Base-by-base conservation (phyloP, 2,113 vertebrate genomes). In the Heterochromis multidens region DNA sequence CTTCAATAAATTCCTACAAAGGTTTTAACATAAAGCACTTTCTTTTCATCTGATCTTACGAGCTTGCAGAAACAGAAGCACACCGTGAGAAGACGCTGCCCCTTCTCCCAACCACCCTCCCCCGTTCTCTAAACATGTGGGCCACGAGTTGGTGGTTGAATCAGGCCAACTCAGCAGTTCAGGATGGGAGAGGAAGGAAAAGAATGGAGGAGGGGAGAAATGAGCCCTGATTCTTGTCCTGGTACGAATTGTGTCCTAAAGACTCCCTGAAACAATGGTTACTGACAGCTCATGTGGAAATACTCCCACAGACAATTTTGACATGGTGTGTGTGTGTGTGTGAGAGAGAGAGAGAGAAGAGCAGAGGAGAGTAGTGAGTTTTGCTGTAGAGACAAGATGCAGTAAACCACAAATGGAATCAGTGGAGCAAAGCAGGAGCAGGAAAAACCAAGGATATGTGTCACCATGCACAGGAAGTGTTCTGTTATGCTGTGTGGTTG, bases 91-190 rank as follows among this genome's bases (percentile, higher is more conserved):
- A 91, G 90, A 92, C 56, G 21, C 62, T 85, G 86, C 81, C 78
- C 84, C 65, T 17, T 57, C 74, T 54, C 23, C 77, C 72, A 31
- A 35, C 52, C 86, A 65, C 79, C n/a, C 70, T 31, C 43, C 37
- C 78, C 67, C 56, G 61, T 62, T 76, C 80, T 84, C 70, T 81
- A 92, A 91, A 92, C 90, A 91, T 83, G 88, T 77, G 72, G 88
- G 86, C 92, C 87, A 87, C 54, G 49, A 88, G 93, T 82, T 74
- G 86, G 89, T 87, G 86, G 86, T 89, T 85, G 89, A 92, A 87
- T 95, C 86, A 77, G 88, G 85, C 88, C 88, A 86, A 57, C 87
- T 95, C 91, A 93, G 94, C 91, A 92, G 82, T 95, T 95, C 88
- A 92, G 88, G 87, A 88, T 63, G 27, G 86, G 87, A 91, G 86